Percentiles rank a stretch among this genome's conserved stretches.
Conservation (phyloP, 35 echinoderm and acorn worm species). For the Stichopus chloronotus region DNA sequence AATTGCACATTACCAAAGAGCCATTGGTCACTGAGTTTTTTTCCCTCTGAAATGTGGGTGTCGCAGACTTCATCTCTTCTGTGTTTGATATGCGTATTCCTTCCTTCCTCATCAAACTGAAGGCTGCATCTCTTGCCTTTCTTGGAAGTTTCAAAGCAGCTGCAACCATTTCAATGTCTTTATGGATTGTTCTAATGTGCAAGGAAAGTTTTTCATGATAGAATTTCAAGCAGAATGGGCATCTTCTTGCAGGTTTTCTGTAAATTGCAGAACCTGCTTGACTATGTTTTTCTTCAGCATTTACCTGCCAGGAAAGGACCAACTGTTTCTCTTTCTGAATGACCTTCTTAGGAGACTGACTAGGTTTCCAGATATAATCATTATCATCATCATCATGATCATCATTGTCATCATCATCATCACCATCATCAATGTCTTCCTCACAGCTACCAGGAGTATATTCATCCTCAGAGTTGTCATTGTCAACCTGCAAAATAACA, state of each 20-base stretch:
- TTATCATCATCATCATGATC: no score
- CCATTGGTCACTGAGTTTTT: background rate
- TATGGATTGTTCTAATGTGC: background rate
- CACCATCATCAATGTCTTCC: no score
- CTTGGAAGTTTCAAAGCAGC: constrained; percentile 11
- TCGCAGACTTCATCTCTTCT: background rate
- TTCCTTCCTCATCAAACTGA: background rate
- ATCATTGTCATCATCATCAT: no score
- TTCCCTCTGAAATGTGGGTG: constrained; percentile 33
- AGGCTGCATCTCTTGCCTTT: background rate
- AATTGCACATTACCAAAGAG: constrained; percentile 49
- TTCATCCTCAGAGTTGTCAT: no score
- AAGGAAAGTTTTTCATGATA: background rate
- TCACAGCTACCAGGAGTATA: no score
- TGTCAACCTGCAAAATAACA: no score
- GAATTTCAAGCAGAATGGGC: constrained; percentile 5
- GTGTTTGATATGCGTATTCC: background rate
- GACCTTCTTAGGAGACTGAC: no score
- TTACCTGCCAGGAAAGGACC: no score
- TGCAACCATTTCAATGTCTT: background rate
- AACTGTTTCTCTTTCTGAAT: no score
- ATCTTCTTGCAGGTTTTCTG: background rate
- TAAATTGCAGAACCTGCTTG: no score
- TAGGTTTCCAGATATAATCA: no score
- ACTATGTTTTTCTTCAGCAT: no score